These are phyloP conservation scores for Gymnorhina tibicen DNA, from an alignment of 2,113 vertebrate species.

Conservation along the genomic window DNA sequence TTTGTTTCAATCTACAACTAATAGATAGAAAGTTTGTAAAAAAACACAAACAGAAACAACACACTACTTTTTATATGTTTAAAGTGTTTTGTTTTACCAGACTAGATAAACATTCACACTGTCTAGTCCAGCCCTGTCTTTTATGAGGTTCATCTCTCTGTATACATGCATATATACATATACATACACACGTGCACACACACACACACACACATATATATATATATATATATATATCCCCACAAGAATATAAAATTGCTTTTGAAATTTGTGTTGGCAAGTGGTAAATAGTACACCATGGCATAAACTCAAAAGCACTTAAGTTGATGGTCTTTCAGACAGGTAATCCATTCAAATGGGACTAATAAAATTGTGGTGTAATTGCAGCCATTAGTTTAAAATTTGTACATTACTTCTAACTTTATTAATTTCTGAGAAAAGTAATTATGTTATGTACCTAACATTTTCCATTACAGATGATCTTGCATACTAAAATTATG, in stretches of 20 bases:
- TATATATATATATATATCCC: neutral
- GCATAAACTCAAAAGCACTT: slow-evolving; percentile 11
- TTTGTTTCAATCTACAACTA: slow-evolving; percentile 34
- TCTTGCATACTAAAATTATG: slow-evolving; percentile 19
- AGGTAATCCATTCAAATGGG: neutral
- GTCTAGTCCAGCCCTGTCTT: slow-evolving; percentile 1
- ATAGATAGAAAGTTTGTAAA: slow-evolving; percentile 40
- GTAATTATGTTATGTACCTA: neutral
- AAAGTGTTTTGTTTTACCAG: slow-evolving; percentile 9
- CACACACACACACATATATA: too few species aligned
- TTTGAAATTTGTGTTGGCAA: slow-evolving; percentile 31
- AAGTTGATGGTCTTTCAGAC: slow-evolving; percentile 24
- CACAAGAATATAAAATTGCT: slow-evolving; percentile 11
- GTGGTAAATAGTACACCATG: neutral
- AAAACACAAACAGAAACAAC: neutral
- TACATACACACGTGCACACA: too few species aligned
- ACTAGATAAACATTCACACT: neutral
- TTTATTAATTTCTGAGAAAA: neutral
- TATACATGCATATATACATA: neutral
- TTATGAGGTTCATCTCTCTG: neutral
- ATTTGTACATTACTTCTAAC: neutral
- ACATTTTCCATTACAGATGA: slow-evolving; percentile 43
- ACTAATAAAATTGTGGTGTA: slow-evolving; percentile 11
- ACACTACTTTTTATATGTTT: slow-evolving; percentile 3
- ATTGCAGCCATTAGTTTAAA: neutral